Evolutionary conservation across 2,888 invertebrate species (phyloP).

Genomic region (Agrotis exclamationis): DNA sequence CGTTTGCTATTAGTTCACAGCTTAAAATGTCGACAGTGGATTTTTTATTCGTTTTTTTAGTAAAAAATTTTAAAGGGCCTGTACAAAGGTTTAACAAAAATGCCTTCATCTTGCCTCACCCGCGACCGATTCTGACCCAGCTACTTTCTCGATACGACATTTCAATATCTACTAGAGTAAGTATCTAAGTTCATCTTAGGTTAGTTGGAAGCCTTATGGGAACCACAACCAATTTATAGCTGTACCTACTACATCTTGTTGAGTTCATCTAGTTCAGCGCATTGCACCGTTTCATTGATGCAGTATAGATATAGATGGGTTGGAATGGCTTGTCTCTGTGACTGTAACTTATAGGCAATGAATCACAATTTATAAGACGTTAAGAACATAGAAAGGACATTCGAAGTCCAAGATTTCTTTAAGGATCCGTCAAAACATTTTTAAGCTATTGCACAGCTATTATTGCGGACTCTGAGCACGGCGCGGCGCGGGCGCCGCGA

Average conservation of each 20-base stretch:
- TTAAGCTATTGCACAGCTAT: too few species aligned
- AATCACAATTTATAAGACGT: background rate
- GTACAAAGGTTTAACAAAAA: background rate
- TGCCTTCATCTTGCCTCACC: background rate
- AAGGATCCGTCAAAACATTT: too few species aligned
- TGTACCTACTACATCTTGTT: constrained; percentile 6
- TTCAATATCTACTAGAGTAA: background rate
- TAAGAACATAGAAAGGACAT: background rate
- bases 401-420: too few species aligned
- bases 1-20: too few species aligned
- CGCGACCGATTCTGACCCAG: background rate
- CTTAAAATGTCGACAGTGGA: too few species aligned
- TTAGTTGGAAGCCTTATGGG: constrained; percentile 4
- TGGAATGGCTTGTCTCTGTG: constrained; percentile 10
- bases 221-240: constrained; percentile 16
- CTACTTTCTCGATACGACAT: background rate
- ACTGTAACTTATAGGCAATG: constrained; percentile 2
- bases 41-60: too few species aligned
- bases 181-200: background rate
- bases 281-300: background rate
- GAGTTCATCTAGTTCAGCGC: constrained; percentile 1
- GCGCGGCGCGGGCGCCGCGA: too few species aligned
- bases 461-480: too few species aligned
- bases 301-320: background rate
- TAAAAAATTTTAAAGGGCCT: too few species aligned